Conservation (phyloP, 2,888 invertebrate genomes). For the Aphidius colemani region DNA sequence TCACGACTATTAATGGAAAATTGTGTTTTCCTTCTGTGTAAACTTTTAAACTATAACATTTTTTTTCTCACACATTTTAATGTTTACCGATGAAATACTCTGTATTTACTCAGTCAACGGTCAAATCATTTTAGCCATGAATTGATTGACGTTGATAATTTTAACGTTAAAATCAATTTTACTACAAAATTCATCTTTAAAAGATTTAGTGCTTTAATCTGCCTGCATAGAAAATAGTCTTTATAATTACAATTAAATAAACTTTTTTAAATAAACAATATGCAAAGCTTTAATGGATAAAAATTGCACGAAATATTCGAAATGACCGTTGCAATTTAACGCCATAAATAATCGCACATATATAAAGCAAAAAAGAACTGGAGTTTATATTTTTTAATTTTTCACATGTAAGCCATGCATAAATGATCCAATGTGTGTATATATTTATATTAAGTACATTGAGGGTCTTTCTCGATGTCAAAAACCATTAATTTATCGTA, state of each 20-base stretch:
- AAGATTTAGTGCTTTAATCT: too few relatives aligned
- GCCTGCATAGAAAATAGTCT: too few relatives aligned
- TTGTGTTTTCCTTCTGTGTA: conserved; percentile 18
- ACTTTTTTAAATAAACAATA: too few relatives aligned
- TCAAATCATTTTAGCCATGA: too few relatives aligned
- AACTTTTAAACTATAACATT: neutral
- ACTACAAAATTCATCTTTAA: too few relatives aligned
- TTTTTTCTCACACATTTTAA: neutral
- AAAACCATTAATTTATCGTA: conserved; percentile 57
- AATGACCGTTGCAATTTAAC: conserved; percentile 3
- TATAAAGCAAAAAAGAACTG: neutral
- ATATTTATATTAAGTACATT: conserved; percentile 8
- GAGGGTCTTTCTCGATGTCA: conserved; percentile 28
- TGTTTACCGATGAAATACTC: neutral
- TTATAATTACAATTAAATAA: too few relatives aligned
- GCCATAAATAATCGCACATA: conserved; percentile 16
- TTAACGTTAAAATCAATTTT: too few relatives aligned
- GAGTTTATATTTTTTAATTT: conserved; percentile 6
- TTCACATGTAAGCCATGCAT: conserved; percentile 20
- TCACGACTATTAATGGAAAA: neutral
- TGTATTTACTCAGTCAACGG: neutral
- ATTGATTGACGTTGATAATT: too few relatives aligned
- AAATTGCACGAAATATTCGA: too few relatives aligned
- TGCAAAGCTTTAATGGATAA: too few relatives aligned
- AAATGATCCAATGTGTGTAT: conserved; percentile 8